Evolutionary conservation across 2,113 vertebrate genomes (phyloP).

Genomic region (human (Homo sapiens)): GRCh38 chr2:70649501-70650000

Average conservation of each 20-base stretch:
- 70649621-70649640: neutral
- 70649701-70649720: neutral
- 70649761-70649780: neutral
- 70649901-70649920: neutral
- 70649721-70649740: neutral
- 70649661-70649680: neutral
- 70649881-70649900: neutral
- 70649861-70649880: neutral
- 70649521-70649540: neutral
- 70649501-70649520: neutral
- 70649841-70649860: neutral
- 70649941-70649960: neutral
- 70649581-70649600: neutral
- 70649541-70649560: neutral
- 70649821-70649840: neutral
- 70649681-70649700: neutral
- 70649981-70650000: neutral
- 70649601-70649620: neutral
- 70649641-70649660: neutral
- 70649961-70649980: neutral
- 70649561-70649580: neutral
- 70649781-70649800: neutral
- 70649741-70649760: neutral
- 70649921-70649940: neutral
- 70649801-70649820: neutral